phyloP scores from a whole-genome alignment of 1,140 invertebrate genomes.

The Chymomyza costata region DNA sequence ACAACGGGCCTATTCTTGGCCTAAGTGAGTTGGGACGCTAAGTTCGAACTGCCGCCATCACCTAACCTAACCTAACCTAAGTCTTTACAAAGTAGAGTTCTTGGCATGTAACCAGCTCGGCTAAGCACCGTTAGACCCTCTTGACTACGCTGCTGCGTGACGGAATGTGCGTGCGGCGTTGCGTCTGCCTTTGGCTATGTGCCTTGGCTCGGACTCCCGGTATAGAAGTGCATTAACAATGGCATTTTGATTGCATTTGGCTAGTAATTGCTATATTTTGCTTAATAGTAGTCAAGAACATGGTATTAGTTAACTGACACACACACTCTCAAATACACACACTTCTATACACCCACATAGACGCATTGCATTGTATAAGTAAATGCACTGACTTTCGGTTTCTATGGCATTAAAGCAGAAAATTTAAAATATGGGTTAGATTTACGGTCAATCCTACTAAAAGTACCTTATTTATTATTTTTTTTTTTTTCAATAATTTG shows the following conservation, averaged over 20 bases:
- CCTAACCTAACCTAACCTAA: too few relatives aligned
- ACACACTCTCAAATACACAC: constrained; percentile 17
- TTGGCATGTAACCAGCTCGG: too few relatives aligned
- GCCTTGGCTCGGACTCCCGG: constrained; percentile 8
- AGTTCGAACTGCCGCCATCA: too few relatives aligned
- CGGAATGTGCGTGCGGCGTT: constrained; percentile 38
- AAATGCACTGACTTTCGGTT: constrained; percentile 48
- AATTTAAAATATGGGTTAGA: constrained; percentile 51
- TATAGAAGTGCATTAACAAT: constrained; percentile 68
- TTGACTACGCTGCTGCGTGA: too few relatives aligned
- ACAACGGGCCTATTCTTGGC: too few relatives aligned
- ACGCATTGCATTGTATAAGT: too few relatives aligned
- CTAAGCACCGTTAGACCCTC: too few relatives aligned
- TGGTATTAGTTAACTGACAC: constrained; percentile 36
- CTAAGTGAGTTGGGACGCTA: too few relatives aligned
- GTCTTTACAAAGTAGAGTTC: too few relatives aligned
- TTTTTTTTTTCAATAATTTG: background rate
- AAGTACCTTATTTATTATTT: background rate
- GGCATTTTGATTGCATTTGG: constrained; percentile 71
- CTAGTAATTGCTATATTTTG: constrained; percentile 70
- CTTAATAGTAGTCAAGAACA: constrained; percentile 58
- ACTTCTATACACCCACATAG: constrained; percentile 15
- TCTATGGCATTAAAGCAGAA: constrained; percentile 54
- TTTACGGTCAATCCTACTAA: constrained; percentile 3
- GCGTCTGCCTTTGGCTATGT: background rate